These are phyloP conservation scores for Pelodiscus sinensis DNA, from an alignment of 2,113 vertebrate genomes.

Conservation along the genomic window DNA sequence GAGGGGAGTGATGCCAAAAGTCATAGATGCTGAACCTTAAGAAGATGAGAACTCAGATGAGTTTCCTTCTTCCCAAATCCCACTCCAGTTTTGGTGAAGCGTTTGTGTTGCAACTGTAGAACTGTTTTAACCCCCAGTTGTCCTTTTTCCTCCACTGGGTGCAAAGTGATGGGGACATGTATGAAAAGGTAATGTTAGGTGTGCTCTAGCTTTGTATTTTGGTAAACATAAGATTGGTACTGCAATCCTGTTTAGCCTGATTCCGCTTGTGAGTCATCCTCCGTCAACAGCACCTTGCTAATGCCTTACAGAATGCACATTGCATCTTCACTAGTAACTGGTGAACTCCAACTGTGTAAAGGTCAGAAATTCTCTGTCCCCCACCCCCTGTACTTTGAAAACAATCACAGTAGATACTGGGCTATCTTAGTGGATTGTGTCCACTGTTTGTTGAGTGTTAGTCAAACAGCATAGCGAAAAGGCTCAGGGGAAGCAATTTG, in stretches of 20 bases:
- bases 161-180: background rate
- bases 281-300: background rate
- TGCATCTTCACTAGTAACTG: background rate
- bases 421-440: slow-evolving; percentile 30
- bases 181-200: background rate
- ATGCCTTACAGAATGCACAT: background rate
- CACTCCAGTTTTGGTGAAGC: background rate
- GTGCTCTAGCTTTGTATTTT: background rate
- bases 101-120: background rate
- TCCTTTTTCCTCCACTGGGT: background rate
- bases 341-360: background rate
- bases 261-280: background rate
- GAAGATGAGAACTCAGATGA: background rate
- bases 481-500: slow-evolving; percentile 48
- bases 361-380: background rate
- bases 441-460: slow-evolving; percentile 25
- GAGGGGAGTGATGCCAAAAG: background rate
- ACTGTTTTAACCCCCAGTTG: background rate
- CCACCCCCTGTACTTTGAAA: background rate
- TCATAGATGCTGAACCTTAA: background rate
- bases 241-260: background rate
- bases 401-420: slow-evolving; percentile 46
- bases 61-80: background rate
- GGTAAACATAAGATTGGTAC: background rate
- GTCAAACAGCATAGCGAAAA: slow-evolving; percentile 36